Conservation (phyloP, 2,797 vertebrate genomes). For the Protosalanx chinensis region DNA sequence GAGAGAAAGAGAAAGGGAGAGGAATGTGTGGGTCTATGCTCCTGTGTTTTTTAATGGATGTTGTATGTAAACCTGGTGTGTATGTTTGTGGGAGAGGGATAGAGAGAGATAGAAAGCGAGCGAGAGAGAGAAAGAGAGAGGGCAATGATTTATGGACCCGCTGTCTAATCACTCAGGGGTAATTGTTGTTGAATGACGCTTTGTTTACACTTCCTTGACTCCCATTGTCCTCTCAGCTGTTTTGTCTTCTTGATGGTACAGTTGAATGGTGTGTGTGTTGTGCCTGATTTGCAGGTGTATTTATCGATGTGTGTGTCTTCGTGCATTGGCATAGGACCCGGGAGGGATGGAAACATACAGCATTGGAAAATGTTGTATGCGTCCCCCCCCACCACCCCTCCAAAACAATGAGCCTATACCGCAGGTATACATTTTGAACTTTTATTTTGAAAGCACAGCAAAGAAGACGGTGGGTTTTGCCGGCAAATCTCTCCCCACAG, state of each 20-base stretch:
- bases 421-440: no score
- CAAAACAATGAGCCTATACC: no score
- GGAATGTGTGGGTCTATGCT: slow-evolving; percentile 32
- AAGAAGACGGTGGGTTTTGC: slow-evolving; percentile 7
- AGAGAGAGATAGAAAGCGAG: slow-evolving; percentile 2
- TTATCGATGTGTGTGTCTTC: not conserved
- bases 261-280: slow-evolving; percentile 9
- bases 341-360: no score
- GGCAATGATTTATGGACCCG: slow-evolving; percentile 46
- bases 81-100: slow-evolving; percentile 4
- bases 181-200: slow-evolving; percentile 40
- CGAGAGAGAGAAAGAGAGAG: slow-evolving; percentile 22
- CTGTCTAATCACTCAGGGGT: slow-evolving; percentile 29
- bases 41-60: slow-evolving; percentile 16
- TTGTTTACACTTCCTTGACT: slow-evolving; percentile 43
- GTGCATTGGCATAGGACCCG: no score
- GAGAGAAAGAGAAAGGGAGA: no score
- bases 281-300: not conserved
- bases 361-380: no score
- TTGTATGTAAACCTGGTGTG: not conserved
- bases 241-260: not conserved
- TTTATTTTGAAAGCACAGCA: slow-evolving; percentile 5
- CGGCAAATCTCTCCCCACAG: no score
- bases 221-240: slow-evolving; percentile 12
- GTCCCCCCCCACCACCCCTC: no score